Evolutionary conservation across 1,140 invertebrate genomes (phyloP).

Genomic region (Bombyx mori): DNA sequence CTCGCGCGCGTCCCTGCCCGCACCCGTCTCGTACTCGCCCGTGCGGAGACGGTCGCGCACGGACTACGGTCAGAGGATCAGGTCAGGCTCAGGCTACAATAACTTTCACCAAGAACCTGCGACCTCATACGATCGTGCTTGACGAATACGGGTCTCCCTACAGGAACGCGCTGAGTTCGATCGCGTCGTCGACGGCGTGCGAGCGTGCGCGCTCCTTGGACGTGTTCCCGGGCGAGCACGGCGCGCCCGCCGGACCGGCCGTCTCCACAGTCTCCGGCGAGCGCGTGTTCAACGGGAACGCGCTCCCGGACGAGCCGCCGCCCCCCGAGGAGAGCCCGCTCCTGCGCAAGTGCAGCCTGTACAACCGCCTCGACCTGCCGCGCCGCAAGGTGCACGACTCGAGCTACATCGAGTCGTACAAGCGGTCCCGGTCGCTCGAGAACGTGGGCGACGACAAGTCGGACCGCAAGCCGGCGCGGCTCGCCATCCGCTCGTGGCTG

Average conservation of each 20-base stretch:
- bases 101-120: background rate
- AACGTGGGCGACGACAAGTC: constrained; percentile 72
- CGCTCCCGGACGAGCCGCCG: constrained; percentile 56
- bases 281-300: constrained; percentile 62
- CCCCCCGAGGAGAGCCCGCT: constrained; percentile 65
- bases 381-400: constrained; percentile 55
- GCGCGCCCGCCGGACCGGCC: constrained; percentile 42
- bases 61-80: background rate
- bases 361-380: constrained; percentile 46
- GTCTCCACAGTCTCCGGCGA: constrained; percentile 52
- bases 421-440: constrained; percentile 85
- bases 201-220: constrained; percentile 48
- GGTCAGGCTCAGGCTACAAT: no score
- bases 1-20: constrained; percentile 32
- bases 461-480: constrained; percentile 63
- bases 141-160: background rate
- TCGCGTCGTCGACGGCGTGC: constrained; percentile 57
- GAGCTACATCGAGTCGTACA: constrained; percentile 72
- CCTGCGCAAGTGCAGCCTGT: constrained; percentile 60
- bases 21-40: constrained; percentile 14
- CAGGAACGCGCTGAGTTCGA: constrained; percentile 62
- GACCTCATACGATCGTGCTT: background rate
- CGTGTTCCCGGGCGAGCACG: constrained; percentile 44
- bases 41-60: constrained; percentile 9
- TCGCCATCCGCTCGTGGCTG: constrained; percentile 78